These are phyloP conservation scores for Percina caprodes DNA, from an alignment of 2,113 vertebrate genomes.

Conservation along the genomic window DNA sequence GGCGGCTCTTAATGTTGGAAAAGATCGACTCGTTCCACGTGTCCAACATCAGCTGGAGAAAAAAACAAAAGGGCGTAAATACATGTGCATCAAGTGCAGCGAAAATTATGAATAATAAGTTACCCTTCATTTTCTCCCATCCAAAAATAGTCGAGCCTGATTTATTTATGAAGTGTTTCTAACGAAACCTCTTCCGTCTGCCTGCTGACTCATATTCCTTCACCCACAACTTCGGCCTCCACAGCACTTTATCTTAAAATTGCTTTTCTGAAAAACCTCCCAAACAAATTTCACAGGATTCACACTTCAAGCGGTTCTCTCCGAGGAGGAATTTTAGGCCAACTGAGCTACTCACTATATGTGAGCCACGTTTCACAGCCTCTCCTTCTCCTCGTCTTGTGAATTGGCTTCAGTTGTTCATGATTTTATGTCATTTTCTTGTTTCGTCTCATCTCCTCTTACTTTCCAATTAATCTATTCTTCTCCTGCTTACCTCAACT, in stretches of 20 bases:
- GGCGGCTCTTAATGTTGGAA: constrained; percentile 97
- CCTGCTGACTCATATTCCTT: not conserved
- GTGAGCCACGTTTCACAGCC: not conserved
- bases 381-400: not conserved
- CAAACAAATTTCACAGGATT: not conserved
- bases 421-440: not conserved
- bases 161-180: constrained; percentile 6
- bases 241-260: not conserved
- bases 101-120: not conserved
- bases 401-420: no score
- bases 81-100: not conserved
- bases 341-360: not conserved
- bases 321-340: not conserved
- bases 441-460: not conserved
- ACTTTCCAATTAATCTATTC: not conserved
- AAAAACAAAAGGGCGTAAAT: not conserved
- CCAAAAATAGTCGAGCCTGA: not conserved
- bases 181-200: not conserved
- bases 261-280: not conserved
- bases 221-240: not conserved
- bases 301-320: not conserved
- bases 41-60: constrained; percentile 93
- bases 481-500: not conserved
- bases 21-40: constrained; percentile 99
- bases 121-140: not conserved